Conservation (phyloP, 2,797 vertebrate genomes). For the Delichon dasypus region DNA sequence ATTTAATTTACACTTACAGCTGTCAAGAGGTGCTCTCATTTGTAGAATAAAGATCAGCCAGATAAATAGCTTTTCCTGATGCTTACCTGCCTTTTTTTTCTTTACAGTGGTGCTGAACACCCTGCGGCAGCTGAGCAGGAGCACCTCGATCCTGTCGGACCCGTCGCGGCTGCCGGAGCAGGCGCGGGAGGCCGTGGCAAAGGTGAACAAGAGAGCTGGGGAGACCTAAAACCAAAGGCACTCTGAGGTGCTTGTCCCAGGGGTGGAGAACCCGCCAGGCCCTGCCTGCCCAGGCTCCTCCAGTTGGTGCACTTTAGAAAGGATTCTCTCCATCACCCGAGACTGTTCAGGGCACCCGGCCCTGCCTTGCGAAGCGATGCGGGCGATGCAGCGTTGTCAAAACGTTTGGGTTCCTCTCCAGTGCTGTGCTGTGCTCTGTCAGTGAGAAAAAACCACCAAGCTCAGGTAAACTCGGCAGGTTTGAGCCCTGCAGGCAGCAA, state of each 20-base stretch:
- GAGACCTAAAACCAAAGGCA: conserved; percentile 72
- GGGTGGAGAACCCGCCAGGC: not conserved
- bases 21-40: not conserved
- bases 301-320: conserved; percentile 47
- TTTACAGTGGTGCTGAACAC: conserved; percentile 86
- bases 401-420: conserved; percentile 1
- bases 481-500: conserved; percentile 66
- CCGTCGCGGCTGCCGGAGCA: conserved; percentile 86
- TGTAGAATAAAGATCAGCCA: not conserved
- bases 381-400: not conserved
- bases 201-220: conserved; percentile 59
- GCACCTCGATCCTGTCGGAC: conserved; percentile 89
- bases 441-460: conserved; percentile 30
- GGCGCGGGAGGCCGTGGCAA: conserved; percentile 80
- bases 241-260: not conserved
- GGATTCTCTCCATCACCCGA: not conserved
- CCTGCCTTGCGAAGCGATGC: not conserved
- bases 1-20: not conserved
- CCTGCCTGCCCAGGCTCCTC: conserved; percentile 22
- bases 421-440: conserved; percentile 36
- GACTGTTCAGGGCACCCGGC: not conserved
- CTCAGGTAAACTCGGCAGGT: conserved; percentile 75
- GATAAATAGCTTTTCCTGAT: not conserved
- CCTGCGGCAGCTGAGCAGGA: conserved; percentile 89
- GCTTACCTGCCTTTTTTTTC: not conserved